Evolutionary conservation across 2,797 vertebrate species (phyloP).

Genomic region (Furcifer pardalis): DNA sequence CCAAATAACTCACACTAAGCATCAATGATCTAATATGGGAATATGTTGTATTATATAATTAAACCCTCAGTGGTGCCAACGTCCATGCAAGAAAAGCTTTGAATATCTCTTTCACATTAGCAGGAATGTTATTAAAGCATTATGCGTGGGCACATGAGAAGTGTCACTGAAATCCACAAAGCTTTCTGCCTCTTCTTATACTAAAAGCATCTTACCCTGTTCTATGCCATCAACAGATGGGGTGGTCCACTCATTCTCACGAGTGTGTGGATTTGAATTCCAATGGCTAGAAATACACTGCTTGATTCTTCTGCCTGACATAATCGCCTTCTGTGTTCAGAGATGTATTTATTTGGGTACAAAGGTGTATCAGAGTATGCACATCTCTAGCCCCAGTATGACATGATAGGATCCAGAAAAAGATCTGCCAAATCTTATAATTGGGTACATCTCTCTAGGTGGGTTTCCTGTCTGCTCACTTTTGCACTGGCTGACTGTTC

Average conservation of each 20-base stretch:
- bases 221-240: background rate
- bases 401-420: background rate
- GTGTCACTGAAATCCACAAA: fast-evolving
- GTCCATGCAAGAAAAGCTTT: slow-evolving; percentile 52
- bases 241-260: background rate
- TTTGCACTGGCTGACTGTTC: background rate
- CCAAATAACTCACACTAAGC: slow-evolving; percentile 34
- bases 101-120: slow-evolving; percentile 39
- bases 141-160: background rate
- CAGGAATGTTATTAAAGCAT: slow-evolving; percentile 44
- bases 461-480: background rate
- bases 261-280: background rate
- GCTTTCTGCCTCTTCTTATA: background rate
- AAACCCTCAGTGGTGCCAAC: slow-evolving; percentile 51
- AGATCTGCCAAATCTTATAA: background rate
- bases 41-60: slow-evolving; percentile 69
- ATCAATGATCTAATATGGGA: slow-evolving; percentile 63
- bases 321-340: background rate
- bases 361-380: background rate
- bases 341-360: background rate
- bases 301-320: background rate
- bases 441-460: background rate
- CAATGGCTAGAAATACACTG: background rate
- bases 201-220: background rate
- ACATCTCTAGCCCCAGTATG: background rate